phyloP scores from a whole-genome alignment of 2,888 invertebrate genomes.

The Branchipolynoe longqiensis region DNA sequence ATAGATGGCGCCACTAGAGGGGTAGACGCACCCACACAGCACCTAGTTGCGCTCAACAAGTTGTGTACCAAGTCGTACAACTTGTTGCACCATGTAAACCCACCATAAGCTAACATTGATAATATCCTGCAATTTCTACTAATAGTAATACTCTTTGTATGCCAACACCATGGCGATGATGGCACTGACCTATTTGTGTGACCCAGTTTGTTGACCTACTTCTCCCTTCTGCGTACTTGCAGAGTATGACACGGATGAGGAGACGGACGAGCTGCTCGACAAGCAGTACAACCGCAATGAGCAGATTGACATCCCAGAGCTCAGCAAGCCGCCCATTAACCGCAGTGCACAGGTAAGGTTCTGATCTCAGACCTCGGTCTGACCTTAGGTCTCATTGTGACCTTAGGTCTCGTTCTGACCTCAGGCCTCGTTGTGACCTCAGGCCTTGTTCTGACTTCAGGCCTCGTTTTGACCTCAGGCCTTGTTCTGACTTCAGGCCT shows the following conservation, averaged over 20 bases:
- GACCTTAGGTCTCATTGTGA: neutral
- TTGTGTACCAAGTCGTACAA: too few relatives aligned
- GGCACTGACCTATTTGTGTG: too few relatives aligned
- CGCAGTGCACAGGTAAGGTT: conserved; percentile 71
- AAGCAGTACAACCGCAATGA: conserved; percentile 86
- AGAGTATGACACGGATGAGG: conserved; percentile 85
- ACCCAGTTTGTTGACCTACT: neutral
- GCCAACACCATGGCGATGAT: too few relatives aligned
- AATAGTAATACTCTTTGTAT: too few relatives aligned
- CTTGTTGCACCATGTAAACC: too few relatives aligned
- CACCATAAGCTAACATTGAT: too few relatives aligned
- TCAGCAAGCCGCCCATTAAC: conserved; percentile 74
- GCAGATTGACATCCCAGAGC: conserved; percentile 81
- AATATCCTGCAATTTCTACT: too few relatives aligned
- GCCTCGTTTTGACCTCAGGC: neutral
- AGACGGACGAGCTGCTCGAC: conserved; percentile 96
- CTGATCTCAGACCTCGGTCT: neutral
- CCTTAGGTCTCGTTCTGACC: neutral
- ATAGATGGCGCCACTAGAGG: too few relatives aligned
- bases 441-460: neutral
- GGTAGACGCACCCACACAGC: too few relatives aligned
- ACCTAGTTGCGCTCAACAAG: too few relatives aligned
- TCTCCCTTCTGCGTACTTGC: conserved; percentile 29
- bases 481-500: neutral
- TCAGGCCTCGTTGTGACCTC: neutral